Evolutionary conservation across 2,797 vertebrate species (phyloP).

Genomic region (Furcifer pardalis): DNA sequence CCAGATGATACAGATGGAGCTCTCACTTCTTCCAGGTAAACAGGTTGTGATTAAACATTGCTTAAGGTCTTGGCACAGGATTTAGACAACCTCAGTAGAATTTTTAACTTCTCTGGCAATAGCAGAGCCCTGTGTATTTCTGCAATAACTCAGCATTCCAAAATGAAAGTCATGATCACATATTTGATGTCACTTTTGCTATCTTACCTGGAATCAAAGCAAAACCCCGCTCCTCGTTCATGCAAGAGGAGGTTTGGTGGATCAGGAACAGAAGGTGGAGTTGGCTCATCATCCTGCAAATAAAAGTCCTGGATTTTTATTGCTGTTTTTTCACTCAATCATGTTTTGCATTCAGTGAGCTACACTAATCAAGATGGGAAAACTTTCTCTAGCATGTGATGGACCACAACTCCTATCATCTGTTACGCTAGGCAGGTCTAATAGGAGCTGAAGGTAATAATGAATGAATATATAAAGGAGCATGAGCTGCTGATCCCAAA

Average conservation of each 20-base stretch:
- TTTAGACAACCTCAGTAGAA: not conserved
- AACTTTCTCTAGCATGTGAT: not conserved
- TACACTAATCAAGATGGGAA: no score
- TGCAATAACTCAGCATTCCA: not conserved
- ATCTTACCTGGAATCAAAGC: constrained; percentile 95
- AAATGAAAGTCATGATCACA: not conserved
- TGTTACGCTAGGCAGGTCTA: not conserved
- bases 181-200: not conserved
- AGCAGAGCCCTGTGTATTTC: not conserved
- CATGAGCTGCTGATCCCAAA: not conserved
- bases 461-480: not conserved
- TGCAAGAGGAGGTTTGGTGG: constrained; percentile 82
- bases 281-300: constrained; percentile 76
- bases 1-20: not conserved
- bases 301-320: constrained; percentile 24
- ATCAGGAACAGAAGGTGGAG: constrained; percentile 75
- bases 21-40: not conserved
- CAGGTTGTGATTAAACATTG: not conserved
- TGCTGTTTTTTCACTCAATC: not conserved
- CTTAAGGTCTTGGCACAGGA: not conserved
- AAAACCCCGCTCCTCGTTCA: constrained; percentile 88
- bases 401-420: not conserved
- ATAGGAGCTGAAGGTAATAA: not conserved
- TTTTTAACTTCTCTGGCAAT: not conserved
- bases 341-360: no score